These are phyloP conservation scores for Microcebus ravelobensis DNA, from an alignment of 2,113 vertebrate genomes.

Conservation along the genomic window DNA sequence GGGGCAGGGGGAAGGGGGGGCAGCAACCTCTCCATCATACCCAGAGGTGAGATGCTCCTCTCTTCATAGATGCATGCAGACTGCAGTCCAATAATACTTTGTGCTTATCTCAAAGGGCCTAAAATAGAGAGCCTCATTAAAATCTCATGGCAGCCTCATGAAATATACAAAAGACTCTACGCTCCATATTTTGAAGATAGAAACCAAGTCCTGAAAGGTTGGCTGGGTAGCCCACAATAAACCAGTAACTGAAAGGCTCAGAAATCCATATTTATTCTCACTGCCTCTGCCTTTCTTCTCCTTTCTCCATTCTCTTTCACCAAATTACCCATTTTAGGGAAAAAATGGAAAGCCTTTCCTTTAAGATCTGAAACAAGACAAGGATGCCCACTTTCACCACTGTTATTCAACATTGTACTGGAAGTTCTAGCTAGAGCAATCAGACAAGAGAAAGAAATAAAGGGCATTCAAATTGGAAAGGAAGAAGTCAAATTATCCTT, in stretches of 20 bases:
- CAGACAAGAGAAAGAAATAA: no score
- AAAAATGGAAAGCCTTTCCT: no score
- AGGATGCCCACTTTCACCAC: no score
- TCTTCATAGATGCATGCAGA: background rate
- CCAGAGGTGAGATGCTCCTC: background rate
- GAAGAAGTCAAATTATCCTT: no score
- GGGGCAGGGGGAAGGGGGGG: background rate
- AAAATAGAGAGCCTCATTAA: background rate
- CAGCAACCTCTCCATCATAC: background rate
- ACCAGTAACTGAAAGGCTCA: background rate
- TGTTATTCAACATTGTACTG: no score
- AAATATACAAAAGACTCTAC: background rate
- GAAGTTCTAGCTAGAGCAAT: no score
- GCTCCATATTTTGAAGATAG: background rate
- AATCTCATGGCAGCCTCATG: background rate
- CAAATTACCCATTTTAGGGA: background rate
- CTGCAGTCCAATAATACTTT: background rate
- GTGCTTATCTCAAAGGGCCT: background rate
- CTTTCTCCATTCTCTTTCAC: background rate
- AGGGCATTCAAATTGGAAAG: no score
- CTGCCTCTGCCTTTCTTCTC: background rate
- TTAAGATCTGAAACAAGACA: no score
- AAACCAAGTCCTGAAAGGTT: slow-evolving; percentile 40
- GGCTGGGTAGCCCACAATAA: background rate
- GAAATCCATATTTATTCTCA: background rate